Evolutionary conservation across 2,113 vertebrate species (phyloP), one percentile per base, ranked within the genome.

Genomic region (Datnioides undecimradiatus): DNA sequence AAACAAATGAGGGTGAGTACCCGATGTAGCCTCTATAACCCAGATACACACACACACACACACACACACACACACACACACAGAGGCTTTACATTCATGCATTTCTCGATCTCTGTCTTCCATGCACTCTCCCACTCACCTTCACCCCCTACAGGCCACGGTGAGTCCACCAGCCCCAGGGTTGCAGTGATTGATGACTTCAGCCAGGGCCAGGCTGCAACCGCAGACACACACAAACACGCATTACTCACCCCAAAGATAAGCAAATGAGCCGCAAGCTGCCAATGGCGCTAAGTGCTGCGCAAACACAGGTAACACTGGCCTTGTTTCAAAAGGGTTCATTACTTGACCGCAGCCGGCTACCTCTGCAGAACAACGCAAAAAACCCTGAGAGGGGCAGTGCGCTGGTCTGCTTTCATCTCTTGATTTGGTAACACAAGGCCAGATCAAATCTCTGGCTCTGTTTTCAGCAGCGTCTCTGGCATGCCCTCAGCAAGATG

Each of bases 161-260:
- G 34, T 74, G 83, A 84, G 75, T 82, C 81, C 85, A 82, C 87
- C 85, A 73, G 71, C 86, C 60, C 79, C 82, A 55, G 64, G 79
- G 71, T 85, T 79, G 83, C 5, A 14, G 73, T 91, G 90, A 95
- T 93, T 91, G 91, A 94, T 93, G 88, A 87, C 82, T 78, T 83
- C 25, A 87, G 70, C 76, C 85, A 84, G 82, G 84, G 80, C 76
- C 84, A 88, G 89, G 88, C 80, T 87, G 65, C 79, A 66, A 92
- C 92, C 91, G 90, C 91, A 91, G 83, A 90, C 88, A 76, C 91
- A 90, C 77, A 89, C 86, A 93, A 93, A 91, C 91, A 93, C 84
- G 89, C 92, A 93, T 91, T 89, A 92, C 88, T 93, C 91, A 86
- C 84, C 79, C 59, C 73, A 72, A 90, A 94, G 93, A 95, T 95